Conservation (phyloP, 2,888 invertebrate species). For the Microchrysa polita region DNA sequence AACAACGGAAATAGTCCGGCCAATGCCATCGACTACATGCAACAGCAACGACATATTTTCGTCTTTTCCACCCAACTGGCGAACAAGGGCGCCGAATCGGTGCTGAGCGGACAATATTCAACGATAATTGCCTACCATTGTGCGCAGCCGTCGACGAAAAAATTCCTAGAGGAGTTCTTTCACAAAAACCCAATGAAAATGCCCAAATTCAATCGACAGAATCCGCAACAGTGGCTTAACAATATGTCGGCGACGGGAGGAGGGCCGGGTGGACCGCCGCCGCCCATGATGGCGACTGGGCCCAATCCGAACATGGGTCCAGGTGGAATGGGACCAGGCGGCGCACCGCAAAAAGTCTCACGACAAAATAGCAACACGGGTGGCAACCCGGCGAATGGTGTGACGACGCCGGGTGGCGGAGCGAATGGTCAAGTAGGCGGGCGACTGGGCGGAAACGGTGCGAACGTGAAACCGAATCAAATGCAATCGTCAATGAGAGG, state of each 20-base stretch:
- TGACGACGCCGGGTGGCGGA: background rate
- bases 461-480: constrained; percentile 43
- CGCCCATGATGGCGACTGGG: constrained; percentile 60
- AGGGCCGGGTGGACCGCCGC: constrained; percentile 57
- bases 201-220: constrained; percentile 65
- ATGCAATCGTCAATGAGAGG: constrained; percentile 5
- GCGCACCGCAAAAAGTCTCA: background rate
- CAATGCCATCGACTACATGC: constrained; percentile 72
- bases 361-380: constrained; percentile 45
- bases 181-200: constrained; percentile 92
- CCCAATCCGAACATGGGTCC: background rate
- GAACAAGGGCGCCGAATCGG: constrained; percentile 94
- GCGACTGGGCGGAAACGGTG: constrained; percentile 38
- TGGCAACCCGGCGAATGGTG: constrained; percentile 34
- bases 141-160: constrained; percentile 94
- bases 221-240: constrained; percentile 80
- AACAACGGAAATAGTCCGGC: constrained; percentile 45
- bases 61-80: constrained; percentile 95
- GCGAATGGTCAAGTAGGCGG: constrained; percentile 43
- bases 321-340: background rate
- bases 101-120: constrained; percentile 86
- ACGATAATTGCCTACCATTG: constrained; percentile 95
- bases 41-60: constrained; percentile 98
- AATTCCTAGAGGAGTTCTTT: constrained; percentile 80
- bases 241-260: constrained; percentile 59